These are phyloP conservation scores for Neolamprologus caudopunctatus DNA, from an alignment of 2,113 vertebrate species.

Conservation along the genomic window DNA sequence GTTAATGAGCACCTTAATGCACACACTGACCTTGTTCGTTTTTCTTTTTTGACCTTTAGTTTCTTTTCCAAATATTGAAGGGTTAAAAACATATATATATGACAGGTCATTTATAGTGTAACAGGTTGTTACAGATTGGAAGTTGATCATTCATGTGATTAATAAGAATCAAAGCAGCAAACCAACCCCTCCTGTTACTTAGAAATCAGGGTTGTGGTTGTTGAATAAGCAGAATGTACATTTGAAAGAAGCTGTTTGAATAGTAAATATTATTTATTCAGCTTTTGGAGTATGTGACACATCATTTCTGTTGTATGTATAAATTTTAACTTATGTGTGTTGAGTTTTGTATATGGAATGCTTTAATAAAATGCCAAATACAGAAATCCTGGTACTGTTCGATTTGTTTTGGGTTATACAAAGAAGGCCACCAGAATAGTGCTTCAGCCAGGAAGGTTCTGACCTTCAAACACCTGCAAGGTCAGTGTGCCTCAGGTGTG, in stretches of 20 bases:
- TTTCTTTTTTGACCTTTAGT: not conserved
- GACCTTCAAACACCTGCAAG: not conserved
- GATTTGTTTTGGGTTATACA: not conserved
- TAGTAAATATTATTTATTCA: slow-evolving; percentile 56
- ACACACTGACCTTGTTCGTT: not conserved
- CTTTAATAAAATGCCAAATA: slow-evolving; percentile 61
- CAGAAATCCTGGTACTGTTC: not conserved
- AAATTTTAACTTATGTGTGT: slow-evolving; percentile 33
- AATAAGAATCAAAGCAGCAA: not conserved
- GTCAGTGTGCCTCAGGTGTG: not conserved
- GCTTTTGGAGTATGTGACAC: slow-evolving; percentile 32
- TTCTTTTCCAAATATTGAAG: not conserved
- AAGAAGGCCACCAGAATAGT: not conserved
- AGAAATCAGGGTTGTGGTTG: not conserved
- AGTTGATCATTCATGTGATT: not conserved
- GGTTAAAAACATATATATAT: not conserved
- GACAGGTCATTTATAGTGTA: not conserved
- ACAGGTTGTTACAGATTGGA: not conserved
- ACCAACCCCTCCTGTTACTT: not conserved
- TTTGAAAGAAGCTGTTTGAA: slow-evolving; percentile 16
- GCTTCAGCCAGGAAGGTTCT: not conserved
- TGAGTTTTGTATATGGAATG: slow-evolving; percentile 54
- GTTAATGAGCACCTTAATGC: not conserved
- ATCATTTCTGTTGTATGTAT: slow-evolving; percentile 29
- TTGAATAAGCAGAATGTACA: not conserved